Conservation (phyloP, 2,797 vertebrate species). For the Halcyon chelicuti region DNA sequence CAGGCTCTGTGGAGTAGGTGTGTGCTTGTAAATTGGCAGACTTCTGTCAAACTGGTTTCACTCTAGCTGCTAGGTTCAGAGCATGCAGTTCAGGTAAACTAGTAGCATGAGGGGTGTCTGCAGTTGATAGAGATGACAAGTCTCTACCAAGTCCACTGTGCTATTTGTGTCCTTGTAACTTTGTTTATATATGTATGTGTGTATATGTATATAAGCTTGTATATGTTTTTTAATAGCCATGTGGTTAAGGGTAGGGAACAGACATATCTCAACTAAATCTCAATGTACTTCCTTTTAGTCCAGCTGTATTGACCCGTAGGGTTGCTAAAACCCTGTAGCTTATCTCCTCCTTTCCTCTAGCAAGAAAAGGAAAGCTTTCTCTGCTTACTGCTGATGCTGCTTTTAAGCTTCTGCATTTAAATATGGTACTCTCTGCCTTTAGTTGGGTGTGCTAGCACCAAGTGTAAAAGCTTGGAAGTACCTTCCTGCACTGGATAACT, state of each 20-base stretch:
- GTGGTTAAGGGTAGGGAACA: background rate
- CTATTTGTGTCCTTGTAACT: background rate
- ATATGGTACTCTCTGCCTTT: background rate
- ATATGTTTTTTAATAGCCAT: background rate
- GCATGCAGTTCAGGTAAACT: background rate
- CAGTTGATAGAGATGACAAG: background rate
- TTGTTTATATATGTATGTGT: background rate
- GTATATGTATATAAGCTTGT: background rate
- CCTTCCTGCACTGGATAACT: background rate
- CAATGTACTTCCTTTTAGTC: background rate
- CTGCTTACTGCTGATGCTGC: fast-evolving
- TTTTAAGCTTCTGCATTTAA: background rate
- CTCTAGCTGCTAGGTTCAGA: background rate
- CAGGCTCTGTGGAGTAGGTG: background rate
- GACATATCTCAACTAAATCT: background rate
- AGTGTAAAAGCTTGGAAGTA: background rate
- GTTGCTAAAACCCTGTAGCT: background rate
- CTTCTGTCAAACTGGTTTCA: background rate
- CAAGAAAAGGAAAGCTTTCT: background rate
- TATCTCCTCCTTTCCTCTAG: background rate
- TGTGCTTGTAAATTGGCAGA: background rate
- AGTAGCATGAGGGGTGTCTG: background rate
- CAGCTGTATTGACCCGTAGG: background rate
- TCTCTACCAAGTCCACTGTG: background rate
- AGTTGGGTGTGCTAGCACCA: background rate